These are phyloP conservation scores for Mamestra configurata DNA, from an alignment of 1,140 invertebrate species.

Conservation along the genomic window DNA sequence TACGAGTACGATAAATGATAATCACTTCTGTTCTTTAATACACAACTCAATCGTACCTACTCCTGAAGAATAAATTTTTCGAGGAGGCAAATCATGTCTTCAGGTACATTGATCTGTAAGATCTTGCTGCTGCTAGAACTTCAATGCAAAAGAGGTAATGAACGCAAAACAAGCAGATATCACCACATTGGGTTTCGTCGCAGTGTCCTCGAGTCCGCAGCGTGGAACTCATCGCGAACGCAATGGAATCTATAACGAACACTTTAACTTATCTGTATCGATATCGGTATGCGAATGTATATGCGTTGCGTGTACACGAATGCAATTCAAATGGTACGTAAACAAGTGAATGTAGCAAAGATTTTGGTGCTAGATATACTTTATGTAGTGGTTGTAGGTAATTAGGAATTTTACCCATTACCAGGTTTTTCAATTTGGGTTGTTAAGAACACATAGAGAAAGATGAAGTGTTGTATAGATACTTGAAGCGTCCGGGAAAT, in stretches of 20 bases:
- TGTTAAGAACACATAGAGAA: conserved; percentile 71
- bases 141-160: background rate
- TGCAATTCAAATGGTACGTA: conserved; percentile 28
- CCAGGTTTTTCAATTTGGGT: conserved; percentile 67
- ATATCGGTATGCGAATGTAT: conserved; percentile 33
- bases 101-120: background rate
- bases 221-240: conserved; percentile 66
- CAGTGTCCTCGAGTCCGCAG: conserved; percentile 56
- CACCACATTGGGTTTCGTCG: background rate
- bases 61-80: background rate
- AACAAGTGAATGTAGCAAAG: conserved; percentile 36
- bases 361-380: conserved; percentile 3
- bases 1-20: background rate
- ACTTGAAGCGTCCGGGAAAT: conserved; percentile 59
- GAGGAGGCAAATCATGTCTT: background rate
- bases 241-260: conserved; percentile 62
- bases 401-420: too few relatives aligned
- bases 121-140: background rate
- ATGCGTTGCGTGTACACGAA: conserved; percentile 30
- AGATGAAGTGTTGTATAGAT: conserved; percentile 66
- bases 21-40: conserved; percentile 1
- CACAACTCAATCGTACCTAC: background rate
- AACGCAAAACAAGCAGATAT: background rate
- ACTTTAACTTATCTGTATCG: conserved; percentile 39
- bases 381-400: background rate